These are phyloP conservation scores for Chlorops oryzae DNA, from an alignment of 1,140 invertebrate genomes.

Conservation along the genomic window DNA sequence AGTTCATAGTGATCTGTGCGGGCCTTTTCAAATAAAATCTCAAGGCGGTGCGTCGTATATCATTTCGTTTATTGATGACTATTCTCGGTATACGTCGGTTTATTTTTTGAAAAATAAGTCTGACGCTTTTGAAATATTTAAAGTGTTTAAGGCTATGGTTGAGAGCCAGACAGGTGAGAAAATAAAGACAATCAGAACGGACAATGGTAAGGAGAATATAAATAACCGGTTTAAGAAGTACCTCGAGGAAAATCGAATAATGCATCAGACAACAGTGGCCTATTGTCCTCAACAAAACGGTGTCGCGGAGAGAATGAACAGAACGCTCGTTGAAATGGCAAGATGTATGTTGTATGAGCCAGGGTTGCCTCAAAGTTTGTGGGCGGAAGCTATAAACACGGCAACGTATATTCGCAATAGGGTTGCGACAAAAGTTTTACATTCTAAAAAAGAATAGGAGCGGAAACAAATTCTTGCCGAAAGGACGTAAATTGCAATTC, in stretches of 20 bases:
- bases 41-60: slow-evolving; percentile 30
- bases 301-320: slow-evolving; percentile 31
- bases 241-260: slow-evolving; percentile 29
- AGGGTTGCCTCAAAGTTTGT: slow-evolving; percentile 38
- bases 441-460: slow-evolving; percentile 9
- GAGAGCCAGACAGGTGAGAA: background rate
- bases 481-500: slow-evolving; percentile 9
- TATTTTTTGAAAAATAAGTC: slow-evolving; percentile 1
- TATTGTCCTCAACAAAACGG: slow-evolving; percentile 49
- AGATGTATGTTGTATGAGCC: slow-evolving; percentile 30
- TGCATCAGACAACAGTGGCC: slow-evolving; percentile 38
- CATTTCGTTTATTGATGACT: slow-evolving; percentile 22
- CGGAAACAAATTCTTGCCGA: slow-evolving; percentile 24
- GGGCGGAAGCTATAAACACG: slow-evolving; percentile 49
- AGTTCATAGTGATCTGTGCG: slow-evolving; percentile 31
- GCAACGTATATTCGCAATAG: slow-evolving; percentile 16
- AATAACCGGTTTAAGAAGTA: slow-evolving; percentile 26
- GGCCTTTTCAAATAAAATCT: slow-evolving; percentile 29
- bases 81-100: background rate
- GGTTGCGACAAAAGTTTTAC: slow-evolving; percentile 14
- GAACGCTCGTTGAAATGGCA: slow-evolving; percentile 21
- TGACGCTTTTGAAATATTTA: slow-evolving; percentile 1
- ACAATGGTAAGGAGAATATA: slow-evolving; percentile 6
- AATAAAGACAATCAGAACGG: slow-evolving; percentile 3
- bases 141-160: background rate